These are phyloP conservation scores for Symphodus melops DNA, from an alignment of 2,113 vertebrate genomes.

Conservation along the genomic window DNA sequence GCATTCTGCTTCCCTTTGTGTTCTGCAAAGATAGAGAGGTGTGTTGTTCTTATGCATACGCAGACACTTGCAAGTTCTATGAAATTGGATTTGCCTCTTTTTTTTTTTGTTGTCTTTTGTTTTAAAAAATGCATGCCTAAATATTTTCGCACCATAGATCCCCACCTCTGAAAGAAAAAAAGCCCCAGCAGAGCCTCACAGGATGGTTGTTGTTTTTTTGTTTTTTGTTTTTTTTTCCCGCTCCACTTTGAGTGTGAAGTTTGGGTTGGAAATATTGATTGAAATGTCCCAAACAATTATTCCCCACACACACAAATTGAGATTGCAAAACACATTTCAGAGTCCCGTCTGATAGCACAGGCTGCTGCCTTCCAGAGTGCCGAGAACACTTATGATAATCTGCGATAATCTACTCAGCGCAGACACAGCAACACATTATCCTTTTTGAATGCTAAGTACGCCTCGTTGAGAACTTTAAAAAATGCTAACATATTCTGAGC, in stretches of 20 bases:
- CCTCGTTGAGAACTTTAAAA: conserved; percentile 67
- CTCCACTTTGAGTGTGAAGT: not conserved
- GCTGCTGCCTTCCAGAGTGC: conserved; percentile 23
- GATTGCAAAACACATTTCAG: conserved; percentile 4
- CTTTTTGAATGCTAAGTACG: conserved; percentile 64
- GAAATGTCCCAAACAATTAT: conserved; percentile 17
- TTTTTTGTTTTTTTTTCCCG: no score
- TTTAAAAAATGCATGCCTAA: conserved; percentile 11
- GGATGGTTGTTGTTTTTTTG: no score
- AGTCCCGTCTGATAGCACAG: conserved; percentile 41
- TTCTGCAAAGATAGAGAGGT: conserved; percentile 23
- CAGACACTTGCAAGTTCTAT: conserved; percentile 26
- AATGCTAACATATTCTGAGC: conserved; percentile 65
- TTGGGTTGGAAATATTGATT: conserved; percentile 24
- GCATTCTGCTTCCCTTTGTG: conserved; percentile 8
- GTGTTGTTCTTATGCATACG: conserved; percentile 23
- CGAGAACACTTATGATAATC: conserved; percentile 66
- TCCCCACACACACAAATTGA: not conserved
- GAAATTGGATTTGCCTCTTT: conserved; percentile 46
- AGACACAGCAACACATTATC: conserved; percentile 60
- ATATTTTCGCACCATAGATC: not conserved
- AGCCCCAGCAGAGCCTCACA: not conserved
- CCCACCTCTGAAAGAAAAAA: not conserved
- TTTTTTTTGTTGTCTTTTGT: conserved; percentile 30
- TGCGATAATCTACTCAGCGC: conserved; percentile 67